These are phyloP conservation scores for Margaritifera margaritifera DNA, from an alignment of 2,888 invertebrate genomes.

Conservation along the genomic window DNA sequence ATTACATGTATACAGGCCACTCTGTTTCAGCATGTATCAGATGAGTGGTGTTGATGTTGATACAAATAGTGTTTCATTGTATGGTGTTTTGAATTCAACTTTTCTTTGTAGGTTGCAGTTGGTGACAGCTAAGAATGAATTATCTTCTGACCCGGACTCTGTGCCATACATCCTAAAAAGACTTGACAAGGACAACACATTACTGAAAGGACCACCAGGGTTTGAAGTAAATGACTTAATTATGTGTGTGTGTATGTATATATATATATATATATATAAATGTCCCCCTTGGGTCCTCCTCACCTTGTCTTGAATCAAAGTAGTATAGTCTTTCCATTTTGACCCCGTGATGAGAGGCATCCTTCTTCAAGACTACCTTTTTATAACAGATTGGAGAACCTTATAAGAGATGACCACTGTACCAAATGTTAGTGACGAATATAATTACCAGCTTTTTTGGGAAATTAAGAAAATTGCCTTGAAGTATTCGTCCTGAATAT, in stretches of 20 bases:
- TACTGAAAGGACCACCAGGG: constrained; percentile 69
- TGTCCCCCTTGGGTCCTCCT: background rate
- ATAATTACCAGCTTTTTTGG: too few species aligned
- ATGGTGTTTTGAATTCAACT: too few species aligned
- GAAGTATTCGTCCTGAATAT: background rate
- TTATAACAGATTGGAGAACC: too few species aligned
- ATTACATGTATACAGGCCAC: too few species aligned
- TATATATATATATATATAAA: background rate
- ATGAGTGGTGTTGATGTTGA: too few species aligned
- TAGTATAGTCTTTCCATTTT: background rate
- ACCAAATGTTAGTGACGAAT: background rate
- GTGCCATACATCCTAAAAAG: constrained; percentile 70
- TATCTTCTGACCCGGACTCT: constrained; percentile 56
- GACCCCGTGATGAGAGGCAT: too few species aligned
- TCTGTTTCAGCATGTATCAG: too few species aligned
- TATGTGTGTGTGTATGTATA: background rate
- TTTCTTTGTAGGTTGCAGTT: constrained; percentile 59
- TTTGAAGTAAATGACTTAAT: constrained; percentile 63
- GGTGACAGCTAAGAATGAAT: constrained; percentile 62
- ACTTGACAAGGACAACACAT: constrained; percentile 68
- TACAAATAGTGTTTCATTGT: too few species aligned
- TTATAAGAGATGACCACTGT: background rate
- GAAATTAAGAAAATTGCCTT: background rate
- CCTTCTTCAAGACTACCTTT: too few species aligned
- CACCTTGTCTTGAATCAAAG: background rate